Conservation (phyloP, 2,797 vertebrate species). For the Podargus strigoides region DNA sequence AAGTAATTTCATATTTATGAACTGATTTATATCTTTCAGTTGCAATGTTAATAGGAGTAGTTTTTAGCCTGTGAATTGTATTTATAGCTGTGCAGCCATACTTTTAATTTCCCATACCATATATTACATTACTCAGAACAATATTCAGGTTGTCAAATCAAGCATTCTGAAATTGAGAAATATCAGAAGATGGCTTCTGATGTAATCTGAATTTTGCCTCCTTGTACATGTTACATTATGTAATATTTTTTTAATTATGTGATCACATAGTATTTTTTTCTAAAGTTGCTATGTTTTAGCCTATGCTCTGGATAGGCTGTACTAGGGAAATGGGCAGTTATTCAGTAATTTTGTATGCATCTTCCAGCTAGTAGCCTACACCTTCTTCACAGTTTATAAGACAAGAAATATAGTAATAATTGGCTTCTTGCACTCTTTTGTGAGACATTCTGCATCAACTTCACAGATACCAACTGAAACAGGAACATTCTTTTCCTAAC, state of each 20-base stretch:
- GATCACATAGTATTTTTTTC: background rate
- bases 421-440: background rate
- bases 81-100: constrained; percentile 33
- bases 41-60: constrained; percentile 40
- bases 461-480: background rate
- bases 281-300: background rate
- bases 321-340: background rate
- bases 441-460: background rate
- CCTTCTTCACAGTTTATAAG: background rate
- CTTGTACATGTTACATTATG: background rate
- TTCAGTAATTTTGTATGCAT: background rate
- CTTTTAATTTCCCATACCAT: constrained; percentile 34
- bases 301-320: background rate
- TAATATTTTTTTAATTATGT: background rate
- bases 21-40: constrained; percentile 62
- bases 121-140: constrained; percentile 35
- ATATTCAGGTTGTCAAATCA: constrained; percentile 37
- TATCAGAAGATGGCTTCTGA: background rate
- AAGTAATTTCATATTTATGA: constrained; percentile 61
- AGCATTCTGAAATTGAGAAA: constrained; percentile 13
- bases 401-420: background rate
- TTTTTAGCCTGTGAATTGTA: constrained; percentile 43
- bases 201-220: background rate
- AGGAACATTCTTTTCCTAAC: background rate
- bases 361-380: background rate